These are phyloP conservation scores for Petrocephalus microphthalmus DNA, from an alignment of 2,113 vertebrate species.

Conservation along the genomic window DNA sequence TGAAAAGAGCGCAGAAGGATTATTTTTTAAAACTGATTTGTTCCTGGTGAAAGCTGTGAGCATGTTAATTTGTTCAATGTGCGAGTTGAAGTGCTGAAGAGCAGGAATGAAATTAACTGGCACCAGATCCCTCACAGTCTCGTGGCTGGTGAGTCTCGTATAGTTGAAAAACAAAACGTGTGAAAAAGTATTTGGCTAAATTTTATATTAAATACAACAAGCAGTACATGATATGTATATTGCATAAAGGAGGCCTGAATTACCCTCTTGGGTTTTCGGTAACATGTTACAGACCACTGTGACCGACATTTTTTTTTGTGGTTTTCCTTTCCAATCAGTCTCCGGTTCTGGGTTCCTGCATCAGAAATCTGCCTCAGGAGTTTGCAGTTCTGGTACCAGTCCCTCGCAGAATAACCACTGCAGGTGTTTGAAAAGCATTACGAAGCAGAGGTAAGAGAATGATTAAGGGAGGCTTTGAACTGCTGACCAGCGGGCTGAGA, in stretches of 20 bases:
- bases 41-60: not conserved
- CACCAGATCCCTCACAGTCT: not conserved
- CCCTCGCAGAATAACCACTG: not conserved
- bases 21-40: constrained; percentile 2
- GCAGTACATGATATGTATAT: not conserved
- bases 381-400: not conserved
- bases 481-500: not conserved
- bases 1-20: not conserved
- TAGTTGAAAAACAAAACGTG: not conserved
- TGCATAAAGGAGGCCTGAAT: not conserved
- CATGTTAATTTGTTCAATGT: not conserved
- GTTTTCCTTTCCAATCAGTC: not conserved
- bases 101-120: not conserved
- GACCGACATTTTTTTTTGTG: not conserved
- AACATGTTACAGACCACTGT: constrained; percentile 1
- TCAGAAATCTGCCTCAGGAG: not conserved
- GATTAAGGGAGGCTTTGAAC: not conserved
- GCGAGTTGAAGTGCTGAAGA: constrained; percentile 2
- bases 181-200: not conserved
- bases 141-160: not conserved
- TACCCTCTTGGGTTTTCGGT: not conserved
- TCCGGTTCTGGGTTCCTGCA: not conserved
- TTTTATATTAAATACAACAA: not conserved
- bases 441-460: not conserved
- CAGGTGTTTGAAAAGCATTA: not conserved